Percentiles rank a stretch among this genome's conserved stretches.
Conservation (phyloP, 2,888 invertebrate genomes). For the Rhodophaea formosa region DNA sequence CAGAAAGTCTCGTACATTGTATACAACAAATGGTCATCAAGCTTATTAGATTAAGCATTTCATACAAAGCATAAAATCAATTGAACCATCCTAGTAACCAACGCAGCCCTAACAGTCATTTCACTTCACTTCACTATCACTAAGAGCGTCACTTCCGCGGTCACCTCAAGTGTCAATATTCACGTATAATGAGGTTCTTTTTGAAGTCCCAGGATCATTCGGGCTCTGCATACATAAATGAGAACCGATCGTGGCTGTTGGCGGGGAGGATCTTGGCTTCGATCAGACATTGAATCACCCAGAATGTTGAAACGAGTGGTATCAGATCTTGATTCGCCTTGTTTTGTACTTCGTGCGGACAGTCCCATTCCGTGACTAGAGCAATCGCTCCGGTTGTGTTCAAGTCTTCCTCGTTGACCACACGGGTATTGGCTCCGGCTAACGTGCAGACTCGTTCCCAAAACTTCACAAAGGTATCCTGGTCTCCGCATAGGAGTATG, state of each 20-base stretch:
- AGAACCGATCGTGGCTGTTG: constrained; percentile 75
- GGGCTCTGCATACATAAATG: constrained; percentile 76
- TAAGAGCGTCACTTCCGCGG: constrained; percentile 37
- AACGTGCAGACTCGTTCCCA: constrained; percentile 83
- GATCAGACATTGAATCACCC: constrained; percentile 86
- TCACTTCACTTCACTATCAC: constrained; percentile 19
- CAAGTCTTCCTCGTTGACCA: constrained; percentile 71
- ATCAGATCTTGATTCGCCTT: constrained; percentile 80
- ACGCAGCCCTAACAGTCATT: background rate
- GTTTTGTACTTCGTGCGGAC: constrained; percentile 78
- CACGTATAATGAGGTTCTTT: constrained; percentile 75
- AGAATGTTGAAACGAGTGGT: constrained; percentile 85
- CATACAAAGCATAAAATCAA: background rate
- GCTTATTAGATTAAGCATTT: no score
- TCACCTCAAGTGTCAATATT: constrained; percentile 67
- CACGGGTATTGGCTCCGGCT: constrained; percentile 76
- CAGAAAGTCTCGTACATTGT: no score
- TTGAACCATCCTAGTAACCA: no score
- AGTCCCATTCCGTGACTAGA: constrained; percentile 83
- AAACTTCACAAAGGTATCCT: constrained; percentile 79
- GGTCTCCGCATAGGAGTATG: constrained; percentile 74
- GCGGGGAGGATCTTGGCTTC: constrained; percentile 78
- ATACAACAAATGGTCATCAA: no score
- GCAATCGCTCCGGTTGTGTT: constrained; percentile 71
- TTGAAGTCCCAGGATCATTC: constrained; percentile 79